phyloP scores from a whole-genome alignment of 2,797 vertebrate genomes.

The Hippocampus kuda region DNA sequence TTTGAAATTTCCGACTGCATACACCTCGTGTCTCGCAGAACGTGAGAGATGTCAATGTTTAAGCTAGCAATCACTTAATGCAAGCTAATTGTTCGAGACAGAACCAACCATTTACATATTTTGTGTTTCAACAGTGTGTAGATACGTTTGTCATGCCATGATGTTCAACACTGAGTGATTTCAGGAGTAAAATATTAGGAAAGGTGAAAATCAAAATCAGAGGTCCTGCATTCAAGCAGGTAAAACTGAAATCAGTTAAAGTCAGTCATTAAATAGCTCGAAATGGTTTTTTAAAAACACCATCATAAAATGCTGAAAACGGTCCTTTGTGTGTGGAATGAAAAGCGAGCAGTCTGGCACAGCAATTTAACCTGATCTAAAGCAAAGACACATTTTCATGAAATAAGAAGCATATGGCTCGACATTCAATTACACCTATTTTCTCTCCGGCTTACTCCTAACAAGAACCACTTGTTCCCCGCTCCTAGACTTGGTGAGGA shows the following conservation, averaged over 20 bases:
- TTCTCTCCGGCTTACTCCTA: slow-evolving; percentile 40
- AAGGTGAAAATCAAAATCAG: slow-evolving; percentile 6
- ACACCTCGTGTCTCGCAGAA: too few relatives aligned
- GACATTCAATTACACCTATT: slow-evolving; percentile 55
- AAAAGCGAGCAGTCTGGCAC: slow-evolving; percentile 35
- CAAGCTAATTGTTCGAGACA: too few relatives aligned
- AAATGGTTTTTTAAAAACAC: slow-evolving; percentile 21
- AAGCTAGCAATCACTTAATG: too few relatives aligned
- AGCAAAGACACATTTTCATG: slow-evolving; percentile 28
- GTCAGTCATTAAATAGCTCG: slow-evolving; percentile 8
- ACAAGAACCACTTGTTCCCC: slow-evolving; percentile 60
- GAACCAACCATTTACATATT: too few relatives aligned
- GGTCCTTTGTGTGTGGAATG: slow-evolving; percentile 41
- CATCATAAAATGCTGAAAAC: slow-evolving; percentile 31
- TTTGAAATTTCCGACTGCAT: too few relatives aligned
- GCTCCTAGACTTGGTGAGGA: slow-evolving; percentile 25
- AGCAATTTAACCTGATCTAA: slow-evolving; percentile 42
- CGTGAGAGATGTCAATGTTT: too few relatives aligned
- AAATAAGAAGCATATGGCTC: slow-evolving; percentile 65
- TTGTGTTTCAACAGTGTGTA: too few relatives aligned
- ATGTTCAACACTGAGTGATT: background rate
- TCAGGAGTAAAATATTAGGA: background rate
- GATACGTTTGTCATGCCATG: slow-evolving; percentile 12
- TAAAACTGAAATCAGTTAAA: slow-evolving; percentile 17
- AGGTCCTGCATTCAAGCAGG: slow-evolving; percentile 18